Base-by-base conservation (phyloP, 64 coral and sea anemone genomes). In the Pocillopora verrucosa region DNA sequence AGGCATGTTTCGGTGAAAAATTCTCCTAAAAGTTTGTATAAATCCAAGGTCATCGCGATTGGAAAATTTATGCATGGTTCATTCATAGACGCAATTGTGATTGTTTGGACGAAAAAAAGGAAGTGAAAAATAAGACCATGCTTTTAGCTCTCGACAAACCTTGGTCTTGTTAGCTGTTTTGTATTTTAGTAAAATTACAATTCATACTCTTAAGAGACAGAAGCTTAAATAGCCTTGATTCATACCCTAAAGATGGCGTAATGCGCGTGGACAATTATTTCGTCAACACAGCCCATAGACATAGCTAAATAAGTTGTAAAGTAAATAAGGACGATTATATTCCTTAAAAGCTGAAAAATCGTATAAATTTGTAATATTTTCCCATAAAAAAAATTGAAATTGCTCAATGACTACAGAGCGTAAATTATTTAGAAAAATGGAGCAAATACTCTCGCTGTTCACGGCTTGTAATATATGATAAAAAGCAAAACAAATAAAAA, bases 331-430 rank as follows among this genome's bases (percentile, higher is more conserved):
- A 17, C 61, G 34, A 83, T 83, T 83, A 83, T 83, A 38, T 67
- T 68, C 80, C 80, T 67, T 83, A 83, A 83, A 83, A 67, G 80
- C 61, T 83, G 80, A 83, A 83, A 45, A 83, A 56, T 41, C 80
- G 34, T 22, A 83, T 67, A 35, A 83, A 83, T 83, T 38, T 83
- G 60, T 37, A 83, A 68, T 83, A 67, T 61, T 67, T n/a, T 7
- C 80, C 15, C 35, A 67, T 67, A 62, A 83, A 45, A 51, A 45
- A 51, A 51, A 51, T 51, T 51, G 41, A 51, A 51, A 51, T 51
- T 51, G 41, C 41, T 51, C 41, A 51, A 51, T 51, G 4, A 56
- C 30, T 72, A 57, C 17, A n/a, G 10, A 51, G 41, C 41, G 41
- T 51, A 51, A 51, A 4, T 51, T 51, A 51, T 51, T 51, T 51